These are phyloP conservation scores for Sepioteuthis lessoniana DNA, from an alignment of 2,888 invertebrate genomes.

Conservation along the genomic window DNA sequence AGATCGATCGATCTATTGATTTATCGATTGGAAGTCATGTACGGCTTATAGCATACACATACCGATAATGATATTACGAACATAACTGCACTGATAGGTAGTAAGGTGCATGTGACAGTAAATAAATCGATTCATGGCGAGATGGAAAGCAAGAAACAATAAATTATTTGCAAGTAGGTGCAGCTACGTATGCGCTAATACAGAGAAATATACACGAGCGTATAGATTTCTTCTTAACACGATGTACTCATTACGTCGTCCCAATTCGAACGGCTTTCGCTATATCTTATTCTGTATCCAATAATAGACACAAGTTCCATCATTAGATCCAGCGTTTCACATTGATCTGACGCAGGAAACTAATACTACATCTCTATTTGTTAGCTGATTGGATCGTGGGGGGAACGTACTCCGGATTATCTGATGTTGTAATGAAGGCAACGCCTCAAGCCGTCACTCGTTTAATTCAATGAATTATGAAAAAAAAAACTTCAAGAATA, in stretches of 20 bases:
- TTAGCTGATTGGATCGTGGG: not conserved
- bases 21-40: not conserved
- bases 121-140: not conserved
- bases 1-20: constrained; percentile 6
- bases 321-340: not conserved
- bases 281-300: not conserved
- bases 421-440: not conserved
- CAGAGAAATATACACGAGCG: not conserved
- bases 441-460: not conserved
- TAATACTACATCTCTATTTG: not conserved
- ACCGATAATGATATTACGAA: not conserved
- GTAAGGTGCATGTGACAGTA: not conserved
- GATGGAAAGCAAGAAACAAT: not conserved
- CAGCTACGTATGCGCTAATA: not conserved
- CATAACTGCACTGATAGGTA: not conserved
- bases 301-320: not conserved
- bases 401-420: rapidly evolving
- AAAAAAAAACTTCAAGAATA: not conserved
- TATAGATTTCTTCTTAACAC: not conserved
- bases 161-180: not conserved
- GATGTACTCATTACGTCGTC: not conserved
- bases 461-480: not conserved
- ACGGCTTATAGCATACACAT: not conserved
- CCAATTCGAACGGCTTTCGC: not conserved
- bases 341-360: not conserved